phyloP scores from a whole-genome alignment of 2,113 vertebrate genomes.

The Nanorana parkeri region DNA sequence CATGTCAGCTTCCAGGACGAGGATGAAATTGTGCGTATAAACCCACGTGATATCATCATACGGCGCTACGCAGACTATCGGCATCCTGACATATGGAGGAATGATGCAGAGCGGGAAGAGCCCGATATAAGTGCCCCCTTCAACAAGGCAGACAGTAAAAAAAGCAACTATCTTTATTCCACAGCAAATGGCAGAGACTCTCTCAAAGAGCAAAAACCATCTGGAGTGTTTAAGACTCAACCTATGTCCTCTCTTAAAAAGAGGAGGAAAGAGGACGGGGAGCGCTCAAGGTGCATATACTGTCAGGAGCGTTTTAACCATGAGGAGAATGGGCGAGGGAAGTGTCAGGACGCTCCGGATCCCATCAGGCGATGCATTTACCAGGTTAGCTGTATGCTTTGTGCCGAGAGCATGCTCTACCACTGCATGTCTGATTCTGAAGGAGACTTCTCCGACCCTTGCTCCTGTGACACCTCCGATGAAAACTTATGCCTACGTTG shows the following conservation, averaged over 20 bases:
- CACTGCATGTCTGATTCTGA: slow-evolving; percentile 99
- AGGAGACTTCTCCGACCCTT: slow-evolving; percentile 98
- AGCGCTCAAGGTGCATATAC: slow-evolving; percentile 96
- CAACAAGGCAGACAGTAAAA: slow-evolving; percentile 93
- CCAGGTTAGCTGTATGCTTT: slow-evolving; percentile 99
- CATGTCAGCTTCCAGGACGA: slow-evolving; percentile 97
- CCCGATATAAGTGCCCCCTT: slow-evolving; percentile 81
- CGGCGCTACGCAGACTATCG: slow-evolving; percentile 97
- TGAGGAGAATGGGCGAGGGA: slow-evolving; percentile 95
- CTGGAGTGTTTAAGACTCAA: slow-evolving; percentile 89
- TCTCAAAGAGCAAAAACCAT: slow-evolving; percentile 81
- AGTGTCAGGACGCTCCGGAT: slow-evolving; percentile 96
- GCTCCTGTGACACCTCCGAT: slow-evolving; percentile 96
- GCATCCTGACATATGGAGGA: slow-evolving; percentile 95
- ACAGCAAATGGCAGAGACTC: slow-evolving; percentile 86
- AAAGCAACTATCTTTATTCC: slow-evolving; percentile 89
- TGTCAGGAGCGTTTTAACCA: slow-evolving; percentile 98
- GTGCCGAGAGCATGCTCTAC: slow-evolving; percentile 98
- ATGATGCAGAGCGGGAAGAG: slow-evolving; percentile 87
- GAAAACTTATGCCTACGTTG: slow-evolving; percentile 98
- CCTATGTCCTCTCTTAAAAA: slow-evolving; percentile 87
- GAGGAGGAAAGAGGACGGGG: slow-evolving; percentile 94
- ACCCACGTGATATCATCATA: slow-evolving; percentile 95
- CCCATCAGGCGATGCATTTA: slow-evolving; percentile 97
- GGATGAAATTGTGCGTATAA: slow-evolving; percentile 97